Base-by-base conservation (phyloP, 2,888 invertebrate genomes). In the Helobdella robusta region DNA sequence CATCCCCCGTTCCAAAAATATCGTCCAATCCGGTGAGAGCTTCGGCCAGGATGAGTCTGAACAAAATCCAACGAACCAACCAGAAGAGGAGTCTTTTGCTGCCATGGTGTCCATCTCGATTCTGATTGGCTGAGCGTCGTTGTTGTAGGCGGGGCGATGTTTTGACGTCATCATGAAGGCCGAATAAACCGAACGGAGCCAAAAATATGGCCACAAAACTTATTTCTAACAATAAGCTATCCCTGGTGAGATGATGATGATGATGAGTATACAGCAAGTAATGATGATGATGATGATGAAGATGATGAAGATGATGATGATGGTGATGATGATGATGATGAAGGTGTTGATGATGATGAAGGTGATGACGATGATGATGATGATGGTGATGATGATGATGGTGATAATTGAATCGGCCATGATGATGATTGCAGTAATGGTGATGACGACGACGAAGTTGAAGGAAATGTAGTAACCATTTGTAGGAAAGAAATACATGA, bases 141-240 rank as follows among this genome's bases (percentile, higher is more conserved):
- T 61, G 40, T 15, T 25, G 20, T 23, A 25, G 23, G 35, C 20
- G 15, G 20, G 23, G 30, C 30, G 61, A 23, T 18, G 61, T 30
- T 18, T 30, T 32, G 30, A 40, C 30, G 30, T 30, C 18, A 20
- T 61, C 61, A 32, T 61, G 40, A 4, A 61, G 48, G 5, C 61
- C 61, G 30, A 61, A 61, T 5, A 61, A 50, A 28, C 61, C 61
- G 48, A 61, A 30, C 23, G 61, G 61, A 40, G 61, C 61, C 61
- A 61, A 28, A 11, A 61, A 48, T 25, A 61, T 61, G 8, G 61
- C 61, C 11, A 48, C 48, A 28, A 61, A 61, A 44, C 61, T 50
- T 15, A 46, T 34, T 32, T 61, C 61, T 6, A 61, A 28, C 2
- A 61, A 30, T 2, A 61, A 34, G 48, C 18, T 32, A 28, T 61